These are phyloP conservation scores for Sorex araneus DNA, from an alignment of 2,113 vertebrate species.

Conservation along the genomic window DNA sequence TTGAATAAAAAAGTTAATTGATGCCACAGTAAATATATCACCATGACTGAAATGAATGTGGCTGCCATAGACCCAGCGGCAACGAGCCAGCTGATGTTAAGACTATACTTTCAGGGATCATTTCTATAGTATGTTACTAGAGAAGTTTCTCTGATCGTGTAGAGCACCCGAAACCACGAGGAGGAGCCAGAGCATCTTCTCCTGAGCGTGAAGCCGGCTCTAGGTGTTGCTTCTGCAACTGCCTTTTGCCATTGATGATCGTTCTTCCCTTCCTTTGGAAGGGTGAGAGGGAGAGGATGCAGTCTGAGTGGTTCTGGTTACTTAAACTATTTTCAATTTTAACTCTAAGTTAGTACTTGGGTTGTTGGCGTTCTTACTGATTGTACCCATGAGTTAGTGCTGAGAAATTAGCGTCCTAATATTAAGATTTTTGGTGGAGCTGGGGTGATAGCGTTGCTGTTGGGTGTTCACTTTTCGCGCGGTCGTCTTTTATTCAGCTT, in stretches of 20 bases:
- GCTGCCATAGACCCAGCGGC: rapidly evolving
- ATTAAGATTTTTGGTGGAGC: no score
- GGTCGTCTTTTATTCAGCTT: no score
- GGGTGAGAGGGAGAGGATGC: rapidly evolving
- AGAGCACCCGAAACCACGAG: slow-evolving; percentile 22
- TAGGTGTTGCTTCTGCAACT: rapidly evolving
- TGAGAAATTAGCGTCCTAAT: no score
- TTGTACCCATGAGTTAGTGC: no score
- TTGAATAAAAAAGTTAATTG: background rate
- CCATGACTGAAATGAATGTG: rapidly evolving
- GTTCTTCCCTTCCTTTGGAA: rapidly evolving
- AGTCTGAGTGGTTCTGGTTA: slow-evolving; percentile 59
- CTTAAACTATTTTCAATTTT: no score
- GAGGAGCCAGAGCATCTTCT: background rate
- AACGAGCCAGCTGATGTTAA: rapidly evolving
- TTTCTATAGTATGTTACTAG: slow-evolving; percentile 63
- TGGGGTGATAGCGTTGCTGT: no score
- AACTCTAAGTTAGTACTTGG: no score
- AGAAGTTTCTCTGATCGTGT: background rate
- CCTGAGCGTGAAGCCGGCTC: background rate
- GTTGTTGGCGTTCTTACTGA: no score
- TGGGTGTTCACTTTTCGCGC: no score
- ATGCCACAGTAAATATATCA: background rate
- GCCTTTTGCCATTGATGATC: background rate
- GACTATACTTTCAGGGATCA: slow-evolving; percentile 74